These are phyloP conservation scores for Onychomys arenicola DNA, from an alignment of 2,797 vertebrate genomes.

Conservation along the genomic window DNA sequence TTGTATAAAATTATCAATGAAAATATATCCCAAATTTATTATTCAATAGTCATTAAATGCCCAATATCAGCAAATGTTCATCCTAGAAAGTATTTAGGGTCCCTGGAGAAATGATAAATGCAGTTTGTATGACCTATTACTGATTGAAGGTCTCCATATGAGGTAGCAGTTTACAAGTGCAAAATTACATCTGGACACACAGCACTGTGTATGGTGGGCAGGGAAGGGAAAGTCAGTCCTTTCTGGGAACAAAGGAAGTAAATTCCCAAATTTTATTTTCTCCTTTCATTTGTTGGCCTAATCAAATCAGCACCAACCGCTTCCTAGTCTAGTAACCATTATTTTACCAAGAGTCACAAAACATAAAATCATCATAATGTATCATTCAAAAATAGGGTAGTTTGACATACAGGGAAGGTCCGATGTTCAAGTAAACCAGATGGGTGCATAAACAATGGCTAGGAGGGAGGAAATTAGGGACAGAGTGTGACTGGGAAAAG, in stretches of 20 bases:
- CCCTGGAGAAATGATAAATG: not conserved
- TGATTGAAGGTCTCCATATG: not conserved
- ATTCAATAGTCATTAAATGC: not conserved
- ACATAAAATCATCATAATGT: not conserved
- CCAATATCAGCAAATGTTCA: not conserved
- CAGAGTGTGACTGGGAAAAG: too few relatives aligned
- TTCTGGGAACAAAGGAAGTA: rapidly evolving
- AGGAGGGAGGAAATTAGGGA: not conserved
- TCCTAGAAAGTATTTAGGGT: not conserved
- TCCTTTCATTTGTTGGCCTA: not conserved
- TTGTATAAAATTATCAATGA: not conserved
- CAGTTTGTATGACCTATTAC: not conserved
- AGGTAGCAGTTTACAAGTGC: rapidly evolving
- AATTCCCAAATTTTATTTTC: not conserved
- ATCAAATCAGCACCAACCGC: not conserved
- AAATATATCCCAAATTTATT: not conserved
- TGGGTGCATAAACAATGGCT: not conserved
- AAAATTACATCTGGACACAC: not conserved
- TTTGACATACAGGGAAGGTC: not conserved
- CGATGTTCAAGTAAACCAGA: not conserved
- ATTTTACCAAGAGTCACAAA: not conserved
- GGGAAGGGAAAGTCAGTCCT: rapidly evolving
- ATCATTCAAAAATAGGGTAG: not conserved
- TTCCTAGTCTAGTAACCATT: not conserved
- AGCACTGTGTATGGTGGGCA: too few relatives aligned